These are phyloP conservation scores for Zaprionus lineosus DNA, from an alignment of 2,888 invertebrate species.

Conservation along the genomic window DNA sequence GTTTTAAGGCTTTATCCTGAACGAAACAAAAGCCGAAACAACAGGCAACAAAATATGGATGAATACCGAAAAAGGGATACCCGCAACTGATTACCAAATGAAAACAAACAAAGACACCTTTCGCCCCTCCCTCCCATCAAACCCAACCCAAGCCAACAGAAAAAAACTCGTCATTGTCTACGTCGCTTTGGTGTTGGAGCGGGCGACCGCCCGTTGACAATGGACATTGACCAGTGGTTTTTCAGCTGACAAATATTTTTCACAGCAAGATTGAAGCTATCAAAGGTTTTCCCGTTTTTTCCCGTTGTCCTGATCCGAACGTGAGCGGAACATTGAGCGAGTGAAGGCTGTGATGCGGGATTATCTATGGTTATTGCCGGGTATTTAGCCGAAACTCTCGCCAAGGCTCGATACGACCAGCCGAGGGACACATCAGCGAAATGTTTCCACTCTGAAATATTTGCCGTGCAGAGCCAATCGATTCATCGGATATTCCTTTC, in stretches of 20 bases:
- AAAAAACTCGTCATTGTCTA: conserved; percentile 45
- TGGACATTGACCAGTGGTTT: conserved; percentile 40
- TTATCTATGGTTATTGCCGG: background rate
- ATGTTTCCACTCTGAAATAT: too few species aligned
- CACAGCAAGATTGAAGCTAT: too few species aligned
- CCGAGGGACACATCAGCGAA: too few species aligned
- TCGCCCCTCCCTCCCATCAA: too few species aligned
- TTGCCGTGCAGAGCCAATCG: too few species aligned
- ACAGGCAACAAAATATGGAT: background rate
- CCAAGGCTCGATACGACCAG: too few species aligned
- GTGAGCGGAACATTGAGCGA: too few species aligned
- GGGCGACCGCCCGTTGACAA: too few species aligned
- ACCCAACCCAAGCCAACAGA: conserved; percentile 17
- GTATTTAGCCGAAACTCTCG: background rate
- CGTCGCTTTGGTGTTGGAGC: conserved; percentile 4
- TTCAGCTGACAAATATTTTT: conserved; percentile 41
- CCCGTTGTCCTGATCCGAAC: too few species aligned
- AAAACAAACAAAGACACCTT: conserved; percentile 2
- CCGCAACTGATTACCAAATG: conserved; percentile 36
- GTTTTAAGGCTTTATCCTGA: too few species aligned
- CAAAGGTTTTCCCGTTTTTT: too few species aligned
- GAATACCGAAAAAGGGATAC: conserved; percentile 6
- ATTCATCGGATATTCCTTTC: too few species aligned
- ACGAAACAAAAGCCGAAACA: conserved; percentile 9
- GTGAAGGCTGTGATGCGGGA: background rate